Base-by-base conservation (phyloP, 1,140 invertebrate genomes). In the Drosophila bipectinata region DNA sequence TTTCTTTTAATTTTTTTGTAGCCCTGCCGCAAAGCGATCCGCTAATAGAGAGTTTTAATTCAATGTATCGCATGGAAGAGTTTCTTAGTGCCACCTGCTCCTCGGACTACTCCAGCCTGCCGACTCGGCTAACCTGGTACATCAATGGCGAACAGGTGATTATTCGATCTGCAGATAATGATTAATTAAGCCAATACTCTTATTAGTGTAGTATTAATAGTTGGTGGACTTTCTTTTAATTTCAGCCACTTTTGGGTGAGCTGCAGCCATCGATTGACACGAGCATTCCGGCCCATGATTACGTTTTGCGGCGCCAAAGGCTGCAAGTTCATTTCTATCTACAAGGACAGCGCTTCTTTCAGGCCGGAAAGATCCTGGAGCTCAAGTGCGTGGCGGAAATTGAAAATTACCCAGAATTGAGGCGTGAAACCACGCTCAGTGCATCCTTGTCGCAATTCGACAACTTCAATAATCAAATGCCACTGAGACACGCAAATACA, bases 91-190 rank as follows among this genome's bases (percentile, higher is more conserved):
- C 93, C 47, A 94, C 94, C 80, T 94, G 94, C 90, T 92, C 93
- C 37, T 94, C 94, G 18, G 93, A 93, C 78, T 93, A 92, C 73
- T 94, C 94, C 12, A 93, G 94, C 75, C 93, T 94, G 30, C 93
- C 94, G 9, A 93, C 94, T 7, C 93, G 93, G 51, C 92, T 95
- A 56, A 93, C 93, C 57, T 95, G 94, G 94, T 94, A 93, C 80
- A 94, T 95, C 74, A 94, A 95, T 81, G 93, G 93, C 63, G 93
- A 93, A 55, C 93, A 93, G 93, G 93, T 94, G 53, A n/a, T 55
- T 24, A 44, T 18, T 9, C 7, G 7, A 15, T 6, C 8, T 7
- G 15, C 18, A 44, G 2, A 5, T 1, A 44, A 18, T 18, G 15
- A 15, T 15, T 18, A 44, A 9, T 10, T 37, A 37, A n/a, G 10